phyloP scores from a whole-genome alignment of 1,140 invertebrate species.

The Sinonovacula constricta region DNA sequence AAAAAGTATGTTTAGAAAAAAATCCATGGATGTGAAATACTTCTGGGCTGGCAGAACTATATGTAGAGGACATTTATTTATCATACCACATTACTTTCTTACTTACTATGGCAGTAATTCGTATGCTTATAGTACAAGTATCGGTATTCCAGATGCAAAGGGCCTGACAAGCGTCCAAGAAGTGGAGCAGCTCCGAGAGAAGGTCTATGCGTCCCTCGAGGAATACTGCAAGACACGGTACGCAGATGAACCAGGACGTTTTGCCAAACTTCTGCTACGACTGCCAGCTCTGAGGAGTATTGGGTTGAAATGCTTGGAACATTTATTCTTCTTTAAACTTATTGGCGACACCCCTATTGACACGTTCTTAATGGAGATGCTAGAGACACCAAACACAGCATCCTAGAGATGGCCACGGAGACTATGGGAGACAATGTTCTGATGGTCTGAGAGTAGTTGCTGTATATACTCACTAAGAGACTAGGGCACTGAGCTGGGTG shows the following conservation, averaged over 20 bases:
- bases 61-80: neutral
- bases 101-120: neutral
- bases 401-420: too few species aligned
- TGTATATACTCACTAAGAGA: too few species aligned
- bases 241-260: slow-evolving; percentile 94
- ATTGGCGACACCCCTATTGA: slow-evolving; percentile 82
- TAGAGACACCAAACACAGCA: slow-evolving; percentile 80
- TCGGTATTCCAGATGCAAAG: slow-evolving; percentile 88
- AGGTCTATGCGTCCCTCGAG: slow-evolving; percentile 95
- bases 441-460: too few species aligned
- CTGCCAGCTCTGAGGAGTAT: slow-evolving; percentile 96
- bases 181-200: slow-evolving; percentile 93
- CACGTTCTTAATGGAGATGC: slow-evolving; percentile 82
- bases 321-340: slow-evolving; percentile 96
- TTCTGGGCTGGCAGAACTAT: neutral
- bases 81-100: neutral
- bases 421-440: too few species aligned
- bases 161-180: slow-evolving; percentile 89
- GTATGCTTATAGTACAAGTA: too few species aligned
- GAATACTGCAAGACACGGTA: slow-evolving; percentile 94
- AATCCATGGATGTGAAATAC: too few species aligned
- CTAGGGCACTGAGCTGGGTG: too few species aligned
- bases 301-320: slow-evolving; percentile 95
- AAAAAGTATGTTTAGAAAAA: too few species aligned
- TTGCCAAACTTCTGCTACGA: slow-evolving; percentile 94